These are phyloP conservation scores for Epirrhoe alternata DNA, from an alignment of 2,888 invertebrate genomes.

Conservation along the genomic window DNA sequence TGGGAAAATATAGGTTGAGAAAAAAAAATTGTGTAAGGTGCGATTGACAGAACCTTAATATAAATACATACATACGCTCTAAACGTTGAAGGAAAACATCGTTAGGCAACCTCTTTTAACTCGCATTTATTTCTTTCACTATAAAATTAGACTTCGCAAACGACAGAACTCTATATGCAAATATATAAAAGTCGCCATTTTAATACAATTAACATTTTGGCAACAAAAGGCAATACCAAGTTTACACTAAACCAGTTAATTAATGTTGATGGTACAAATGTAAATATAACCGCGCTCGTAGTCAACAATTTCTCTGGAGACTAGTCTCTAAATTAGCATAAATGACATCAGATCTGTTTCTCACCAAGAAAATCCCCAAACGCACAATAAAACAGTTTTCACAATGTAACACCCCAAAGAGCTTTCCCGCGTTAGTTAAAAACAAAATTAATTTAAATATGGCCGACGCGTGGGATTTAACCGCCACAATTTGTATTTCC, in stretches of 20 bases:
- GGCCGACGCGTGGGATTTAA: conserved; percentile 67
- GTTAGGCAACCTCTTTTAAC: no score
- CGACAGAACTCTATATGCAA: not conserved
- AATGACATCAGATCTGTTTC: conserved; percentile 43
- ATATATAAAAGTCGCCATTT: not conserved
- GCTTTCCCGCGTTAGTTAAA: conserved; percentile 72
- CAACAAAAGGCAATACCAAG: conserved; percentile 12
- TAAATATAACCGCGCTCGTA: conserved; percentile 20
- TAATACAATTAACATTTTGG: conserved; percentile 7
- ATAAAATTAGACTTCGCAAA: not conserved
- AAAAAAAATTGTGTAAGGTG: no score
- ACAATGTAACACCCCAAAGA: conserved; percentile 61
- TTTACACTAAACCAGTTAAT: conserved; percentile 14
- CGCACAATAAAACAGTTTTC: conserved; percentile 60
- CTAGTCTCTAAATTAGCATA: conserved; percentile 40
- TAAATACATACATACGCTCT: no score
- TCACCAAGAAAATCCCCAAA: conserved; percentile 51
- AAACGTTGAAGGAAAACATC: not conserved
- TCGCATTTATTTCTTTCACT: no score
- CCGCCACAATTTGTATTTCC: conserved; percentile 74
- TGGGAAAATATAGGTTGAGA: no score
- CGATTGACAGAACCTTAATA: no score
- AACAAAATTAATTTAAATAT: conserved; percentile 75
- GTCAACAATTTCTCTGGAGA: conserved; percentile 38
- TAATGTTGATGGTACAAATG: conserved; percentile 24